phyloP scores from a whole-genome alignment of 2,797 vertebrate species.

The Sternarchorhynchus goeldii region DNA sequence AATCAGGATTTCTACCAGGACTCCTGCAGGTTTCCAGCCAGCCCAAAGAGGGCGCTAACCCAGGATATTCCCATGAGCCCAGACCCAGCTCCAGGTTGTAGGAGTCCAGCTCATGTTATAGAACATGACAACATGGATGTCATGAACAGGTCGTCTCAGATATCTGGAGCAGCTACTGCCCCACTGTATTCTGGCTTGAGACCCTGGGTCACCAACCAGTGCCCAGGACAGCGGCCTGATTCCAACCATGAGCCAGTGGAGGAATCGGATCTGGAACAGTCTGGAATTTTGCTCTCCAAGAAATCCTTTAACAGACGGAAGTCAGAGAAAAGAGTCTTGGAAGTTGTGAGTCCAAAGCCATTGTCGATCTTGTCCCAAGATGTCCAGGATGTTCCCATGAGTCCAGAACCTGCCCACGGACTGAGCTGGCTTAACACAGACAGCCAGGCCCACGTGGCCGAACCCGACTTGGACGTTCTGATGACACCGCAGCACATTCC shows the following conservation, averaged over 20 bases:
- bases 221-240: neutral
- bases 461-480: slow-evolving; percentile 33
- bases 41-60: neutral
- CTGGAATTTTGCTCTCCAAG: slow-evolving; percentile 24
- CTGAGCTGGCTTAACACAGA: slow-evolving; percentile 45
- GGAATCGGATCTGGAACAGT: neutral
- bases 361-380: neutral
- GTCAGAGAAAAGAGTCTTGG: neutral
- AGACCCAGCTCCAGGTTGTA: neutral
- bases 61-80: slow-evolving; percentile 64
- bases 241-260: neutral
- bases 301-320: slow-evolving; percentile 22
- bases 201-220: slow-evolving; percentile 16
- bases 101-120: neutral
- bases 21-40: neutral
- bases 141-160: slow-evolving; percentile 32
- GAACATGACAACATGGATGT: slow-evolving; percentile 58
- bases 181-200: neutral
- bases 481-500: neutral
- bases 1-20: neutral
- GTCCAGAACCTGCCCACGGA: slow-evolving; percentile 44
- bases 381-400: slow-evolving; percentile 58
- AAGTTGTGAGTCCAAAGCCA: slow-evolving; percentile 51
- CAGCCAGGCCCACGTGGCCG: slow-evolving; percentile 32
- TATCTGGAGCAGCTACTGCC: too few species aligned